Conservation (phyloP, 1,140 invertebrate genomes). For the Drosophila tani region DNA sequence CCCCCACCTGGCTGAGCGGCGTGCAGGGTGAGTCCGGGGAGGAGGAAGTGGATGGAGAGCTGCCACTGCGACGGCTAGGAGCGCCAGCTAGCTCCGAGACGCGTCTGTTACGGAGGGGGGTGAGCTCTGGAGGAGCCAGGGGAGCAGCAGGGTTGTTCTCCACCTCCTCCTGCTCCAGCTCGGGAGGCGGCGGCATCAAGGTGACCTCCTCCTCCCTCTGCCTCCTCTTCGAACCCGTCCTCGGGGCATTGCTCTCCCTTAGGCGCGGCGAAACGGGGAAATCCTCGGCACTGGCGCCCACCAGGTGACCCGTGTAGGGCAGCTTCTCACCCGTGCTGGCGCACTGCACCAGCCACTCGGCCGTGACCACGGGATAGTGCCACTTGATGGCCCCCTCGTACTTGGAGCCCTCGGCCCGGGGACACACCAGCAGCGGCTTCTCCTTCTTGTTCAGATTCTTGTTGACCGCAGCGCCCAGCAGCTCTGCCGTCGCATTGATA, state of each 20-base stretch:
- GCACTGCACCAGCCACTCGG: conserved; percentile 92
- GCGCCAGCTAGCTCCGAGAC: conserved; percentile 66
- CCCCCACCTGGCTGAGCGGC: conserved; percentile 46
- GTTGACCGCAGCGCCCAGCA: conserved; percentile 89
- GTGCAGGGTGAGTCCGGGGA: conserved; percentile 67
- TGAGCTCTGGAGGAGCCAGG: conserved; percentile 44
- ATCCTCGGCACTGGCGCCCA: conserved; percentile 86
- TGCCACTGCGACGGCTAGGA: conserved; percentile 23
- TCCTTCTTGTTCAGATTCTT: conserved; percentile 87
- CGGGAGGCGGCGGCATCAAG: not conserved
- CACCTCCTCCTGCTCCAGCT: conserved; percentile 1
- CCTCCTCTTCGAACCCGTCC: conserved; percentile 4
- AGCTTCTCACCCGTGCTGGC: conserved; percentile 86
- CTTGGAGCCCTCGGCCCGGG: conserved; percentile 90
- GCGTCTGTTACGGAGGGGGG: conserved; percentile 72
- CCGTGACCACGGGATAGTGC: conserved; percentile 89
- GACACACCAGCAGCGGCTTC: conserved; percentile 88
- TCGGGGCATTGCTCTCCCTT: conserved; percentile 39
- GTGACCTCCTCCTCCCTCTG: conserved; percentile 3
- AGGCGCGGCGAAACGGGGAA: conserved; percentile 69
- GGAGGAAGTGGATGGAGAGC: not conserved
- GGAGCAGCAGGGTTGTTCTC: conserved; percentile 27
- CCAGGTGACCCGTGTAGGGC: conserved; percentile 87
- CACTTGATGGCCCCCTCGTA: conserved; percentile 94
- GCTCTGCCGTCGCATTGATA: conserved; percentile 88